phyloP scores from a whole-genome alignment of 2,797 vertebrate genomes.

The Bradypus variegatus region DNA sequence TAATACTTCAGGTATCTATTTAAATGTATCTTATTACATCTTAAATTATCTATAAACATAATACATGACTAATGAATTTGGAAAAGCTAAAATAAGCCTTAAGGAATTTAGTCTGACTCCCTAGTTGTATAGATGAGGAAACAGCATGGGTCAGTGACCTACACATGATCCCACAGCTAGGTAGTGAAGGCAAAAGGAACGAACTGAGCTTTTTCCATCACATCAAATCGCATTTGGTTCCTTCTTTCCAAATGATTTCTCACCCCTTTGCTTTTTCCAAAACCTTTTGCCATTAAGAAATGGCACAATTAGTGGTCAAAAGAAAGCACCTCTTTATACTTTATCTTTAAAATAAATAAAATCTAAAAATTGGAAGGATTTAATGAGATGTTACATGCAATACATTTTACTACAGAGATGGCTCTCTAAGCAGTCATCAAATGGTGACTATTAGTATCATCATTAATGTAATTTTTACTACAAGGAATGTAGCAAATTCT shows the following conservation, averaged over 20 bases:
- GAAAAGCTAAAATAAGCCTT: not conserved
- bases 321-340: not conserved
- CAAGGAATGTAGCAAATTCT: constrained; percentile 12
- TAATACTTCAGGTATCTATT: not conserved
- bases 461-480: not conserved
- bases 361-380: not conserved
- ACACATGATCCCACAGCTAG: not conserved
- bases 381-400: not conserved
- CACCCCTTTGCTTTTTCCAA: constrained; percentile 19
- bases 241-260: constrained; percentile 9
- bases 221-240: not conserved
- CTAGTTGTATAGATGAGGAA: not conserved
- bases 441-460: not conserved
- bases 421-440: not conserved
- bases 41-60: constrained; percentile 20
- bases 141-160: not conserved
- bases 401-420: not conserved
- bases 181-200: not conserved
- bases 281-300: not conserved
- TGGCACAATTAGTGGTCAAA: not conserved
- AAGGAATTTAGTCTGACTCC: not conserved
- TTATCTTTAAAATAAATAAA: constrained; percentile 22
- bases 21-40: not conserved
- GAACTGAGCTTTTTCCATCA: not conserved
- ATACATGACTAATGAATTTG: not conserved